These are phyloP conservation scores for Eufriesea mexicana DNA, from an alignment of 1,140 invertebrate genomes.

Conservation along the genomic window DNA sequence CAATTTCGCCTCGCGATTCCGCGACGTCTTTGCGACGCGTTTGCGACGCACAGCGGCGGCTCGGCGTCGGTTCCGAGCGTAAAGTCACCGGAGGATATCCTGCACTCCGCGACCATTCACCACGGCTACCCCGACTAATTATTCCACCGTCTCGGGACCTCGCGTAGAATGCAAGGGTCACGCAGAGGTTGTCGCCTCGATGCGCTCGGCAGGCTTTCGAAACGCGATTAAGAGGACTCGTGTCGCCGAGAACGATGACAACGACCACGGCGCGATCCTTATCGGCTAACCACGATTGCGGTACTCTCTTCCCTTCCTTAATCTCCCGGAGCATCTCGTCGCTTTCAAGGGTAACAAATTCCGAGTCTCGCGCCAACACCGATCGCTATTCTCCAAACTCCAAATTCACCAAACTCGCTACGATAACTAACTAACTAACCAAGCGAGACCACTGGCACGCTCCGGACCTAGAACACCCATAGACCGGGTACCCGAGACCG, in stretches of 20 bases:
- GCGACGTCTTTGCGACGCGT: no score
- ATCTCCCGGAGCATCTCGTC: conserved; percentile 7
- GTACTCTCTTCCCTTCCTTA: conserved; percentile 10
- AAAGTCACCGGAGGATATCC: conserved; percentile 74
- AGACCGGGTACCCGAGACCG: no score
- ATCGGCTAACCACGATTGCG: conserved; percentile 39
- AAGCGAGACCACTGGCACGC: no score
- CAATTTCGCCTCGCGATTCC: background rate
- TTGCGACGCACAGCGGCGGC: no score
- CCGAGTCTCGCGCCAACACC: no score
- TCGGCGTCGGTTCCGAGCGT: no score
- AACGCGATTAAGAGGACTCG: conserved; percentile 72
- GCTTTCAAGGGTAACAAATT: no score
- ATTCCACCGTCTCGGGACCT: conserved; percentile 55
- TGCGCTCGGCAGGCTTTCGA: conserved; percentile 75
- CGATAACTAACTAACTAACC: no score
- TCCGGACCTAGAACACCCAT: no score
- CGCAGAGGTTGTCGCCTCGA: conserved; percentile 70
- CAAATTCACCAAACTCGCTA: no score
- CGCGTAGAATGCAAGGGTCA: conserved; percentile 58
- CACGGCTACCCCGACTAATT: conserved; percentile 76
- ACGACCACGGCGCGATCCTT: conserved; percentile 61
- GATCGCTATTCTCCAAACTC: no score
- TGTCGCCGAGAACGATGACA: conserved; percentile 63
- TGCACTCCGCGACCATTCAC: conserved; percentile 70